A percentile compares a stretch with the other conserved stretches of the same genome.
These are phyloP conservation scores for Drosophila nigromelanica DNA, from an alignment of 1,140 invertebrate genomes.

Conservation along the genomic window DNA sequence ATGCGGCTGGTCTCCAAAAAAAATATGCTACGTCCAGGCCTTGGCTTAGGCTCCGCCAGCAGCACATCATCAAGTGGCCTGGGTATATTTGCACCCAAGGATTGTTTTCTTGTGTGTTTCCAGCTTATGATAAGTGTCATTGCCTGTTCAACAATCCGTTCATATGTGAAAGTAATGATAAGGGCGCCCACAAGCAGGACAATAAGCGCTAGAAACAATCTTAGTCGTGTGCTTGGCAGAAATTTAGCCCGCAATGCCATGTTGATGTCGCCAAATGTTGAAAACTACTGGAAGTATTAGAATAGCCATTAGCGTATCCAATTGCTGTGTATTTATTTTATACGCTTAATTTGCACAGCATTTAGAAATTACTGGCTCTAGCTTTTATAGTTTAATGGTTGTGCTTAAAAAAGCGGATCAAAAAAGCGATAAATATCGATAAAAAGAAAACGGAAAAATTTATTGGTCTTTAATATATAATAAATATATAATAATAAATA, in stretches of 20 bases:
- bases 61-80: conserved; percentile 60
- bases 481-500: too few relatives aligned
- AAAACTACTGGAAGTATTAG: background rate
- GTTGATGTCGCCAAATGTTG: background rate
- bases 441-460: too few relatives aligned
- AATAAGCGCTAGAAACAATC: background rate
- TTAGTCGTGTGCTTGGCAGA: background rate
- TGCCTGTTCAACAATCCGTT: too few relatives aligned
- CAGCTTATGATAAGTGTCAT: background rate
- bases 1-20: conserved; percentile 86
- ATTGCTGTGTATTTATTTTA: background rate
- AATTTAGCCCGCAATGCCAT: background rate
- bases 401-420: too few relatives aligned
- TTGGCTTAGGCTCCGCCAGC: conserved; percentile 52
- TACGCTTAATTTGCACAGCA: too few relatives aligned
- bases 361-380: too few relatives aligned
- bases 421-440: too few relatives aligned
- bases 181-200: background rate
- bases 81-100: background rate
- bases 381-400: too few relatives aligned
- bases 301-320: background rate
- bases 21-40: conserved; percentile 85
- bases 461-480: too few relatives aligned
- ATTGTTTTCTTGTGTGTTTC: background rate
- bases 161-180: background rate